These are phyloP conservation scores for Lysiphlebus fabarum DNA, from an alignment of 1,140 invertebrate species.

Conservation along the genomic window DNA sequence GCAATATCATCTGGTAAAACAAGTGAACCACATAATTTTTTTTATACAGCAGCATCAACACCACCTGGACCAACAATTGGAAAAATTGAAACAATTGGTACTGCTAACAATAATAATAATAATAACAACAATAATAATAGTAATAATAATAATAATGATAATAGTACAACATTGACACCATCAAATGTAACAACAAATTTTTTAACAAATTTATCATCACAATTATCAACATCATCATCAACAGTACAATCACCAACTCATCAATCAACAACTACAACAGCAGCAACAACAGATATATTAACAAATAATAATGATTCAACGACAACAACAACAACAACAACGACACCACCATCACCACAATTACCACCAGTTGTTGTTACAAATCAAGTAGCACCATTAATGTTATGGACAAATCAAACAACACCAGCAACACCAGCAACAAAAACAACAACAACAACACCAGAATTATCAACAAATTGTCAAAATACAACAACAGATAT, in stretches of 20 bases:
- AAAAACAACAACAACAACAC: slow-evolving; percentile 45
- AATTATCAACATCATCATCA: too few species aligned
- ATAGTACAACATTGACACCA: too few species aligned
- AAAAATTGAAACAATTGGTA: slow-evolving; percentile 41
- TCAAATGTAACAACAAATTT: too few species aligned
- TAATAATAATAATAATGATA: too few species aligned
- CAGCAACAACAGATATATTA: too few species aligned
- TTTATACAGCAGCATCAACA: slow-evolving; percentile 66
- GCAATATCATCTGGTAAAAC: slow-evolving; percentile 83
- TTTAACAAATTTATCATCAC: too few species aligned
- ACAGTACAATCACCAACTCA: too few species aligned
- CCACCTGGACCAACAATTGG: slow-evolving; percentile 40
- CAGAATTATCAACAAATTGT: slow-evolving; percentile 34
- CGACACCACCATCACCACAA: slow-evolving; percentile 22
- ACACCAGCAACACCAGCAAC: slow-evolving; percentile 40
- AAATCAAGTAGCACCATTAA: slow-evolving; percentile 34
- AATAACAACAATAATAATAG: too few species aligned
- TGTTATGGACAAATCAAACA: too few species aligned
- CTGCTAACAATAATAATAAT: too few species aligned
- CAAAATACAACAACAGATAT: slow-evolving; percentile 38
- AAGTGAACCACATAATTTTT: slow-evolving; percentile 83
- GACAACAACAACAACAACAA: slow-evolving; percentile 23
- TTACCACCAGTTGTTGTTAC: slow-evolving; percentile 28
- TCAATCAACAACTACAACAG: too few species aligned
- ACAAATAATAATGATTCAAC: too few species aligned